Evolutionary conservation across 2,113 vertebrate genomes (phyloP).

Genomic region (Ceyx cyanopectus): DNA sequence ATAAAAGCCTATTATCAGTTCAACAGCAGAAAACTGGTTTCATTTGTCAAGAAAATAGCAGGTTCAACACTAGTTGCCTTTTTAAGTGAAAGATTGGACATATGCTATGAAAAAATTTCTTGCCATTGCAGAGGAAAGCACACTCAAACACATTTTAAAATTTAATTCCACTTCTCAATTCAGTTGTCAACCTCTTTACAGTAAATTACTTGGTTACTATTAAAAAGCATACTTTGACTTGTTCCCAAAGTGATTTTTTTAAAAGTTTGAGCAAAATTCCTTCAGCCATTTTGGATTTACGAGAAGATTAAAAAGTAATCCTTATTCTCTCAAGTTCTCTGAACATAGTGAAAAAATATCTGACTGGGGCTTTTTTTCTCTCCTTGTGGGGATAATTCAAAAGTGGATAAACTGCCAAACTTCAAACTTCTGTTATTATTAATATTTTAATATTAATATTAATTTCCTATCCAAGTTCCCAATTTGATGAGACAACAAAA

Average conservation of each 20-base stretch:
- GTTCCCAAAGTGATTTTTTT: constrained; percentile 48
- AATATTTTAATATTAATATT: constrained; percentile 4
- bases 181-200: constrained; percentile 50
- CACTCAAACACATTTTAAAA: constrained; percentile 55
- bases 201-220: constrained; percentile 53
- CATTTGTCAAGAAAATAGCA: constrained; percentile 72
- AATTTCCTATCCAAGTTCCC: neutral
- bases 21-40: constrained; percentile 72
- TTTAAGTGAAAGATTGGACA: constrained; percentile 70
- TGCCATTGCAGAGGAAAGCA: constrained; percentile 50
- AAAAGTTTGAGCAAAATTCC: constrained; percentile 54
- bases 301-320: constrained; percentile 17
- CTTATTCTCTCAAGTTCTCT: neutral
- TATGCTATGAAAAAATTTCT: constrained; percentile 49
- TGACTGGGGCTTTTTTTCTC: neutral
- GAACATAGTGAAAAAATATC: neutral
- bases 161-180: constrained; percentile 56
- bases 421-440: neutral
- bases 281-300: constrained; percentile 59
- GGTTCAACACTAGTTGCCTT: constrained; percentile 65
- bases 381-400: neutral
- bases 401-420: constrained; percentile 12
- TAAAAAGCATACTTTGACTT: constrained; percentile 58
- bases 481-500: neutral
- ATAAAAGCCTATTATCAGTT: constrained; percentile 76